Percentiles rank a stretch among this genome's conserved stretches.
Conservation (phyloP, 2,797 vertebrate species). For the Carduelis carduelis region DNA sequence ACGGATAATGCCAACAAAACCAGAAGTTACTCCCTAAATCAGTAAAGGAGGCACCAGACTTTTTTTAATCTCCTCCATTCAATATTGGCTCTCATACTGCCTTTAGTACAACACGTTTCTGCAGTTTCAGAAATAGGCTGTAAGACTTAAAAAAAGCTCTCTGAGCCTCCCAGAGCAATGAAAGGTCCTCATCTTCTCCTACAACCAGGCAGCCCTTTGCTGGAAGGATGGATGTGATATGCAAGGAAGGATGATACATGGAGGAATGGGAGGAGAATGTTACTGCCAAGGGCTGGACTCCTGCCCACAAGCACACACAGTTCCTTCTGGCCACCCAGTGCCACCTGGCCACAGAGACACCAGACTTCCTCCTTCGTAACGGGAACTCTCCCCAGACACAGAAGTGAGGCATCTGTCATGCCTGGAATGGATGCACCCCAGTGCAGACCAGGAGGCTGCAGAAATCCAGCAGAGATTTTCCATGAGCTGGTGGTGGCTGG, state of each 20-base stretch:
- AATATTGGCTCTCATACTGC: not conserved
- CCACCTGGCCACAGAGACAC: not conserved
- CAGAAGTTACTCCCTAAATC: not conserved
- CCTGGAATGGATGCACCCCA: not conserved
- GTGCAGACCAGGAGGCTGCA: not conserved
- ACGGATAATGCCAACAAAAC: not conserved
- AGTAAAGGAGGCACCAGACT: not conserved
- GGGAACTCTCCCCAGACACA: not conserved
- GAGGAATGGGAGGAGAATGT: fast-evolving
- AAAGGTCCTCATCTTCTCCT: not conserved
- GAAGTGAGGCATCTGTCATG: not conserved
- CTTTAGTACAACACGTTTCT: not conserved
- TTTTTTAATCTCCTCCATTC: not conserved
- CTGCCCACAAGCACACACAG: not conserved
- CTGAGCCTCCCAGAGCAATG: not conserved
- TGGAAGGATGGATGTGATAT: not conserved
- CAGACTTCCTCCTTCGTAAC: not conserved
- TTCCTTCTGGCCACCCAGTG: not conserved
- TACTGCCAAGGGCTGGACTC: not conserved
- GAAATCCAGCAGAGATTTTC: not conserved
- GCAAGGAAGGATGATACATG: not conserved
- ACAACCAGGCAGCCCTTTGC: not conserved
- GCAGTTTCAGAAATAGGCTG: not conserved
- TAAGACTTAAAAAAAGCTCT: not conserved
- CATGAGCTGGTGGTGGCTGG: fast-evolving